Percentiles rank a stretch among this genome's conserved stretches.
phyloP scores from a whole-genome alignment of 2,113 vertebrate genomes.

The Propithecus coquereli region DNA sequence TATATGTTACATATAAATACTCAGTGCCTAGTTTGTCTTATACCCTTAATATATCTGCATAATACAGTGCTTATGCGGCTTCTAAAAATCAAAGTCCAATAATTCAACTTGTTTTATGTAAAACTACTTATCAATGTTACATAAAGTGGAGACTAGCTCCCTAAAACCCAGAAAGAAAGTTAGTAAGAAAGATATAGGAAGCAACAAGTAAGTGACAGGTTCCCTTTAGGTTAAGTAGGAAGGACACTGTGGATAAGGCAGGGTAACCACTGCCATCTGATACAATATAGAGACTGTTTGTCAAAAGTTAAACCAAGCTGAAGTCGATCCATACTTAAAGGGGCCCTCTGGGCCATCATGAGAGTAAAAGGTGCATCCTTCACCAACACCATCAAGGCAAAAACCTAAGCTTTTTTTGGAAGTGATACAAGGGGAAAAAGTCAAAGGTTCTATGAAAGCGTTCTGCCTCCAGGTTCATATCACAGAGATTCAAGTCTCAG shows the following conservation, averaged over 20 bases:
- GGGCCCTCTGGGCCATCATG: neutral
- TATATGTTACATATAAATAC: neutral
- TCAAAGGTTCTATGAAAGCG: constrained; percentile 66
- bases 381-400: constrained; percentile 40
- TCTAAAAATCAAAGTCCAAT: neutral
- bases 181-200: neutral
- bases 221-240: neutral
- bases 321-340: constrained; percentile 43
- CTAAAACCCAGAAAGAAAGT: neutral
- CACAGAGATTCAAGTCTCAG: constrained; percentile 65
- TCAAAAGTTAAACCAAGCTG: constrained; percentile 17
- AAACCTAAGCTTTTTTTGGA: constrained; percentile 48
- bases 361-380: constrained; percentile 34
- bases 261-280: neutral
- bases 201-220: neutral
- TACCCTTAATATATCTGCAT: neutral
- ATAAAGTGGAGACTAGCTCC: neutral
- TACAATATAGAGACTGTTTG: neutral
- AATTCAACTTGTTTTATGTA: neutral
- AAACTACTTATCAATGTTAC: neutral
- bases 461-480: constrained; percentile 59
- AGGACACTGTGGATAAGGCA: neutral
- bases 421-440: constrained; percentile 39
- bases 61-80: neutral
- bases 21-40: neutral